These are phyloP conservation scores for Zaprionus inermis DNA, from an alignment of 1,140 invertebrate species.

Conservation along the genomic window DNA sequence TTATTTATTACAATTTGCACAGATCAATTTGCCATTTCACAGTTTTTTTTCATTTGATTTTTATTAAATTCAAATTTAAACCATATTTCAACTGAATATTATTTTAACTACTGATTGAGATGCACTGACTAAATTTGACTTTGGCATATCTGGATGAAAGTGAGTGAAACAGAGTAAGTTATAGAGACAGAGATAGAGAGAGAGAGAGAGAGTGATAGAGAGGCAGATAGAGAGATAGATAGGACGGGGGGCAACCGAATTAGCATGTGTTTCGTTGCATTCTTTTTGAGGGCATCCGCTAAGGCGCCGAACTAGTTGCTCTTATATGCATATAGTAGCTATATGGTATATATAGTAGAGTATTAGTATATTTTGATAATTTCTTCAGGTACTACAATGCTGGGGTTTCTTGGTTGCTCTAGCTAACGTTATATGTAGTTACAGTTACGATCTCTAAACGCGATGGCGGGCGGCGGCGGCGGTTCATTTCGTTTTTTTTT, in stretches of 20 bases:
- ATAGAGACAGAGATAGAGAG: neutral
- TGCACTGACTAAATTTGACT: conserved; percentile 37
- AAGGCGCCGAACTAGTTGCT: conserved; percentile 32
- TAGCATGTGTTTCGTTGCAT: conserved; percentile 7
- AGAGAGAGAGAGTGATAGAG: conserved; percentile 17
- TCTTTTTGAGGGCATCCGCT: conserved; percentile 3
- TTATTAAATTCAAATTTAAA: conserved; percentile 35
- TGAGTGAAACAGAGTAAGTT: conserved; percentile 14
- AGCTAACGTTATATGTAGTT: conserved; percentile 17
- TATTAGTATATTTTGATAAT: neutral
- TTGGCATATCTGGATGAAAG: conserved; percentile 15
- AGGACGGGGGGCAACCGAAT: conserved; percentile 19
- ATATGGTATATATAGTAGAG: conserved; percentile 14
- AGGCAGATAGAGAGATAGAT: conserved; percentile 23
- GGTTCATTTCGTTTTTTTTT: conserved; percentile 10
- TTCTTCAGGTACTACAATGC: conserved; percentile 52
- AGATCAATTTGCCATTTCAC: conserved; percentile 50
- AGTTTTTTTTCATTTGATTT: neutral
- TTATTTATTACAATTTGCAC: conserved; percentile 83
- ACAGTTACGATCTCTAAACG: conserved; percentile 42
- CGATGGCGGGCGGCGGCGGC: conserved; percentile 45
- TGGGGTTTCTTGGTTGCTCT: conserved; percentile 41
- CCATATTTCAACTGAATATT: conserved; percentile 65
- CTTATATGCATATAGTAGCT: conserved; percentile 8
- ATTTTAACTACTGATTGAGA: conserved; percentile 23